Base-by-base conservation (phyloP, 2,113 vertebrate species). In the Camelus bactrianus region DNA sequence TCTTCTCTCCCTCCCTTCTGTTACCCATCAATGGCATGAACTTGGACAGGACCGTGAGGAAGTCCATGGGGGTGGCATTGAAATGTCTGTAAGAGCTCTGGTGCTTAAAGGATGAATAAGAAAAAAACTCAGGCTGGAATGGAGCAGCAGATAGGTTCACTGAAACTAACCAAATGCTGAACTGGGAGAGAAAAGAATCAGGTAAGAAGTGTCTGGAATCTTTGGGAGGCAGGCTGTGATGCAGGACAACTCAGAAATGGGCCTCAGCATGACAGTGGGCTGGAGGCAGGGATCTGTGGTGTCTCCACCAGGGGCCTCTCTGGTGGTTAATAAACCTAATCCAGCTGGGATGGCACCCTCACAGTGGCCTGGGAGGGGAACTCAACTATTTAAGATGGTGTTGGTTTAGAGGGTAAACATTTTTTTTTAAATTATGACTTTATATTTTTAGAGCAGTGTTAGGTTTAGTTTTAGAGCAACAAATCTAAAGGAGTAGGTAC, bases 71-170 rank as follows among this genome's bases (percentile, higher is more conserved):
- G 28, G 42, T 35, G 50, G 52, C 48, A 22, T 1, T 76, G 75
- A 86, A 85, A 30, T 95, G 52, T 72, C 88, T 94, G 9, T n/a
- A 50, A 70, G 88, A 72, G 12, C 26, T 77, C 5, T 35, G 42
- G 42, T 82, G 84, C 80, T 52, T 32, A 86, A 72, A 67, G 58
- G 30, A 67, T 60, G n/a, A 60, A 56, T 73, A 76, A 73, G 67
- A 77, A 46, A 82, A 82, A 56, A 89, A 28, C 48, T 89, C 20
- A 67, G 52, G 83, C 58, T 16, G 82, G 62, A 89, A 60, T 26
- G 35, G 46, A 87, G 28, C n/a, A 79, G 22, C 50, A 75, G 50
- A 64, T 70, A 85, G 48, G 12, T 77, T 80, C 30, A 50, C 50
- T 77, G 62, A 84, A 86, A 72, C n/a, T 65, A 73, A 58, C 28